These are phyloP conservation scores for Ips nitidus DNA, from an alignment of 1,140 invertebrate species.

Conservation along the genomic window DNA sequence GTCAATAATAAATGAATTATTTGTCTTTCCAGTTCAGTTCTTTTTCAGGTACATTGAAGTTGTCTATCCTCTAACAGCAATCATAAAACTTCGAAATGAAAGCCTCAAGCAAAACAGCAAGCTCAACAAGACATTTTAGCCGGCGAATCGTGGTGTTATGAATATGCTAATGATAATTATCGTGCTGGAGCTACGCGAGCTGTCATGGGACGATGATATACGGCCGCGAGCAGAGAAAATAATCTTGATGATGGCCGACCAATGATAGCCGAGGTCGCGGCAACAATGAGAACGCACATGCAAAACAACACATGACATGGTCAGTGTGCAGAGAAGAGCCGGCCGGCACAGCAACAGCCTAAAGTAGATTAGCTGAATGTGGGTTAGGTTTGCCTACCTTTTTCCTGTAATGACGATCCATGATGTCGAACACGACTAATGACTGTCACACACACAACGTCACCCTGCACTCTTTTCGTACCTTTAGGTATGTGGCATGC, in stretches of 20 bases:
- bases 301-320: slow-evolving; percentile 34
- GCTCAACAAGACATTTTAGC: too few relatives aligned
- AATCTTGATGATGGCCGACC: slow-evolving; percentile 33
- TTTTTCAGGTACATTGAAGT: too few relatives aligned
- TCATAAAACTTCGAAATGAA: too few relatives aligned
- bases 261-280: slow-evolving; percentile 30
- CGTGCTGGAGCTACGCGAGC: slow-evolving; percentile 6
- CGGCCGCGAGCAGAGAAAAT: slow-evolving; percentile 11
- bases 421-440: slow-evolving; percentile 54
- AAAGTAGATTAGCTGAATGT: slow-evolving; percentile 44
- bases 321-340: slow-evolving; percentile 20
- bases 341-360: slow-evolving; percentile 40
- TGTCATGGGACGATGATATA: slow-evolving; percentile 26
- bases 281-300: slow-evolving; percentile 36
- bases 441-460: slow-evolving; percentile 49
- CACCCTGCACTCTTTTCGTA: slow-evolving; percentile 52
- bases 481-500: slow-evolving; percentile 54
- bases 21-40: too few relatives aligned
- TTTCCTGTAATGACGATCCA: slow-evolving; percentile 27
- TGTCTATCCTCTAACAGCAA: too few relatives aligned
- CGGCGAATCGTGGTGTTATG: too few relatives aligned
- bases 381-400: slow-evolving; percentile 49
- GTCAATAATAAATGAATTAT: too few relatives aligned
- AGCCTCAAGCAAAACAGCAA: too few relatives aligned
- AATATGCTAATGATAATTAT: slow-evolving; percentile 15